Base-by-base conservation (phyloP, 1,140 invertebrate species). In the Globodera rostochiensis region DNA sequence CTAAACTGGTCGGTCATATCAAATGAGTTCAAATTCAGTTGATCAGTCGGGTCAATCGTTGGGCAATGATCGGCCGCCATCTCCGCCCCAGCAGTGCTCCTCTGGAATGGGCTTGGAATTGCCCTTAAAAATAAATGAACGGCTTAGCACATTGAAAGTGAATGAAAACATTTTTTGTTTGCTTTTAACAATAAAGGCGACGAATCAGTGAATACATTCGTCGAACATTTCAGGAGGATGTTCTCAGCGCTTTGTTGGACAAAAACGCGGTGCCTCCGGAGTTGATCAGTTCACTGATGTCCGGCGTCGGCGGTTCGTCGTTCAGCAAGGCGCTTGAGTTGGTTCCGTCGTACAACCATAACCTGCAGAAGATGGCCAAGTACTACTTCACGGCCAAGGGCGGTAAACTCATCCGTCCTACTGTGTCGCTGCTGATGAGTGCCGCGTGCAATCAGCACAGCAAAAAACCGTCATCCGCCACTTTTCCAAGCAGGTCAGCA, bases 401-500 rank as follows among this genome's bases (percentile, higher is more conserved):
- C 64, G 88, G 88, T 19, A 89, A 89, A 74, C 76, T 89, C 70
- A 75, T 90, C 47, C 79, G 88, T n/a, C 88, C 88, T 1, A 90
- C 79, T 8, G 80, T 89, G 15, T 79, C 81, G 25, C 74, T 89
- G 47, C 81, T 89, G 21, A 90, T 89, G 88, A 86, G 79, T 47
- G 80, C 82, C 81, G 87, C 83, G 21, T 89, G 88, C 73, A 88
- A 88, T 81, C 79, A 86, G 45, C 25, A 25, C 66, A 76, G 66
- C 57, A 19, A 64, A 64, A 64, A 19, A 19, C 11, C 15, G 57
- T 19, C 47, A 19, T 6, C 71, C 13, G 47, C 57, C 57, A 64
- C 69, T 79, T 15, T 45, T 21, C 15, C 46, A 46, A 45, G 53
- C 73, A 50, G 73, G 36, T 8, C n/a, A 53, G 53, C 60, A 36